A percentile compares a stretch with the other conserved stretches of the same genome.
Evolutionary conservation across 2,113 vertebrate species (phyloP).

Genomic region (Glareola pratincola): DNA sequence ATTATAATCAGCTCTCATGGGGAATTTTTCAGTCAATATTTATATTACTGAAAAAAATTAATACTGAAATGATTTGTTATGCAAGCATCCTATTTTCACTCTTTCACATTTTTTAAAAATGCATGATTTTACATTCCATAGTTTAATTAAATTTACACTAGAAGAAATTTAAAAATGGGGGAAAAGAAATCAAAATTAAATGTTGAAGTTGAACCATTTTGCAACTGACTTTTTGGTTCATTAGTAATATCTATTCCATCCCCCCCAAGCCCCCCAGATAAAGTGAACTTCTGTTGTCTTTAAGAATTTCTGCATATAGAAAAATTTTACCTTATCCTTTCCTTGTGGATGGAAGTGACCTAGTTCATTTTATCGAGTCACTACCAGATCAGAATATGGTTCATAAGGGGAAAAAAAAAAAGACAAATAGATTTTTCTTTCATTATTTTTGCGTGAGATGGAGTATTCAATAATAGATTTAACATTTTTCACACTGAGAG

Average conservation of each 20-base stretch:
- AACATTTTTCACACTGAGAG: background rate
- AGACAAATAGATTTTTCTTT: background rate
- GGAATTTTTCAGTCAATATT: background rate
- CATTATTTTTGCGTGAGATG: background rate
- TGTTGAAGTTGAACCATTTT: background rate
- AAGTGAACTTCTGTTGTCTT: background rate
- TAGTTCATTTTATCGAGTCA: background rate
- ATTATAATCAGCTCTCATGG: background rate
- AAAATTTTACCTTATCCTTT: background rate
- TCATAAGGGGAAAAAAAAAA: background rate
- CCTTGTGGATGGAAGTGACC: background rate
- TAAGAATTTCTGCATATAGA: background rate
- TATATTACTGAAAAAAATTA: background rate
- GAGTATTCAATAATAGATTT: accelerated
- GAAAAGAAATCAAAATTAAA: background rate
- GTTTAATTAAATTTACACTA: background rate
- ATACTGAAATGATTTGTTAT: background rate
- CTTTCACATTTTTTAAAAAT: background rate
- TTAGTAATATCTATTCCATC: accelerated
- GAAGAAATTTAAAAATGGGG: background rate
- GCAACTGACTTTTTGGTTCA: background rate
- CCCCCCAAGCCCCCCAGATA: too few species aligned
- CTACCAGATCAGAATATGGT: background rate
- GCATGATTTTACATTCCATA: background rate
- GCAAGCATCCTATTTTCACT: background rate